phyloP scores from a whole-genome alignment of 2,888 invertebrate species.

The Eulithis prunata region DNA sequence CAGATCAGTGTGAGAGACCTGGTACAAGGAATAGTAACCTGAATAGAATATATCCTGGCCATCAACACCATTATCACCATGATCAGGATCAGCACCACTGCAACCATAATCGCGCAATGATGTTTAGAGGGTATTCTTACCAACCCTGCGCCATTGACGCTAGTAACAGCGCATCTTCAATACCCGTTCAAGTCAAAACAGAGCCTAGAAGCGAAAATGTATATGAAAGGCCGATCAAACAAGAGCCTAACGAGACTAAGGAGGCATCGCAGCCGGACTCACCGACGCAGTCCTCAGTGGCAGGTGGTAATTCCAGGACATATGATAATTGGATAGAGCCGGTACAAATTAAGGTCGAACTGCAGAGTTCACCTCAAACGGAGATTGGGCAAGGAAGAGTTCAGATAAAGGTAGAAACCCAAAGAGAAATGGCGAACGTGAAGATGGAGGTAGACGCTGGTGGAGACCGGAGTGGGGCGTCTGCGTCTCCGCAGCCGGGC shows the following conservation, averaged over 20 bases:
- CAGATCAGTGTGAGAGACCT: slow-evolving; percentile 47
- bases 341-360: slow-evolving; percentile 55
- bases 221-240: slow-evolving; percentile 56
- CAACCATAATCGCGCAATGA: slow-evolving; percentile 10
- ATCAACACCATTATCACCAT: slow-evolving; percentile 37
- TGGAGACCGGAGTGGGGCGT: slow-evolving; percentile 57
- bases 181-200: slow-evolving; percentile 56
- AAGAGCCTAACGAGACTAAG: slow-evolving; percentile 45
- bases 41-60: slow-evolving; percentile 15
- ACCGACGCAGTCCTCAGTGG: background rate
- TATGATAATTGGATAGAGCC: slow-evolving; percentile 10
- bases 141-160: slow-evolving; percentile 46
- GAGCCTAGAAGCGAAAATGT: slow-evolving; percentile 53
- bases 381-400: slow-evolving; percentile 44
- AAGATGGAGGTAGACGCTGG: slow-evolving; percentile 59
- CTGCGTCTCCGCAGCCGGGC: slow-evolving; percentile 72
- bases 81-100: slow-evolving; percentile 49
- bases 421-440: slow-evolving; percentile 53
- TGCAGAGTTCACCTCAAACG: slow-evolving; percentile 42
- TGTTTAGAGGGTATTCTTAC: slow-evolving; percentile 25
- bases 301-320: background rate
- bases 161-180: slow-evolving; percentile 33
- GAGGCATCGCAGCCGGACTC: background rate
- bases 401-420: slow-evolving; percentile 60
- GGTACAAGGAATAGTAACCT: slow-evolving; percentile 26